phyloP scores from a whole-genome alignment of 2,797 vertebrate species.

The Alcedo atthis region DNA sequence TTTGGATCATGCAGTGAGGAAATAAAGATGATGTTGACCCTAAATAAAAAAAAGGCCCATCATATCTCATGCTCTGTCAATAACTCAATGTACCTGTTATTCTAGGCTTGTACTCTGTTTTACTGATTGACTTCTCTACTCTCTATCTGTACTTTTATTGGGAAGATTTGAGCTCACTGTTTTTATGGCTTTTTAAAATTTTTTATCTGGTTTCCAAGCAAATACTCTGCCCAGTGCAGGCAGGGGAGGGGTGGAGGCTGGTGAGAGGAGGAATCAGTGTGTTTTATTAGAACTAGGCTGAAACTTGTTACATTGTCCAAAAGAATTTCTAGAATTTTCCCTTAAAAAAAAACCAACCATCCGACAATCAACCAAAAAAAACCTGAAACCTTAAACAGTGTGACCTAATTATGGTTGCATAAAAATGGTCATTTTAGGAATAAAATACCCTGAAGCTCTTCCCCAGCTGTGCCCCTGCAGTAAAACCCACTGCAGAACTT shows the following conservation, averaged over 20 bases:
- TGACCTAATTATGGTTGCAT: not conserved
- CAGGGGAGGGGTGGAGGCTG: not conserved
- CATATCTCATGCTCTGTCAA: not conserved
- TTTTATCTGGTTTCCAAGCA: not conserved
- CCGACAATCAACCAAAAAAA: not conserved
- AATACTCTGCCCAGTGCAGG: not conserved
- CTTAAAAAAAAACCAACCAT: not conserved
- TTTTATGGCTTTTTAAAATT: not conserved
- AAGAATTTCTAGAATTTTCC: not conserved
- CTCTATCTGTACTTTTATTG: not conserved
- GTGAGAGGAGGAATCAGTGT: not conserved
- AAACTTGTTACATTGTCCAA: not conserved
- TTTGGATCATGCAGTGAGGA: not conserved
- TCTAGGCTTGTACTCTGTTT: not conserved
- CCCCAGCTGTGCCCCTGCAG: rapidly evolving
- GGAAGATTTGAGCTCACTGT: not conserved
- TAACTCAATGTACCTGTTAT: not conserved
- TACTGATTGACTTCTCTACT: not conserved
- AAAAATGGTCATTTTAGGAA: not conserved
- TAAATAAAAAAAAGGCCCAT: not conserved
- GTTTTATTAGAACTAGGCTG: not conserved
- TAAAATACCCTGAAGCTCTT: not conserved
- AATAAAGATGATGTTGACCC: not conserved
- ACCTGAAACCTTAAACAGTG: not conserved
- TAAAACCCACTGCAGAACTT: not conserved